These are phyloP conservation scores for Martes martes DNA, from an alignment of 2,113 vertebrate species.

Conservation along the genomic window DNA sequence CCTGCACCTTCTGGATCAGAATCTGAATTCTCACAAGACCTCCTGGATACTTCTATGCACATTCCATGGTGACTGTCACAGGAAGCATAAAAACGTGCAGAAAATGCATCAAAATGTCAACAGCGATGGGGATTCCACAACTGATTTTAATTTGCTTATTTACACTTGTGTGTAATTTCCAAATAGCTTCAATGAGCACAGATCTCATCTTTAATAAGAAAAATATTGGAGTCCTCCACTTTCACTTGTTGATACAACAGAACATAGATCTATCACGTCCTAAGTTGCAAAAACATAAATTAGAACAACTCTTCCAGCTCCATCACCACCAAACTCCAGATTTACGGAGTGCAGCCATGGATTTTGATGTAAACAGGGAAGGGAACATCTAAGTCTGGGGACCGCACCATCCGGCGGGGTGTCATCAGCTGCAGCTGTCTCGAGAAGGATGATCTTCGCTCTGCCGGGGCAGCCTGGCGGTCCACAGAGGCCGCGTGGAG, in stretches of 20 bases:
- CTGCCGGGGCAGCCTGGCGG: not conserved
- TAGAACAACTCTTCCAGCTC: not conserved
- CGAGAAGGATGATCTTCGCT: not conserved
- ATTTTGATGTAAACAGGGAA: not conserved
- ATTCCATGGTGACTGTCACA: accelerated
- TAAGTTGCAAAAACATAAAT: not conserved
- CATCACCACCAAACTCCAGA: not conserved
- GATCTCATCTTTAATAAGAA: not conserved
- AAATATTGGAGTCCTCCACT: not conserved
- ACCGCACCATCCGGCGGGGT: not conserved
- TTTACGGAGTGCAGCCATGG: accelerated
- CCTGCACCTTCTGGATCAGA: not conserved
- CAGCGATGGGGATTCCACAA: not conserved
- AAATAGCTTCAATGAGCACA: not conserved
- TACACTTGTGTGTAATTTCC: not conserved
- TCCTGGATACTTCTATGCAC: accelerated
- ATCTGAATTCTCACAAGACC: accelerated
- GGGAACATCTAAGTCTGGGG: not conserved
- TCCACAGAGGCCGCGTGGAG: accelerated
- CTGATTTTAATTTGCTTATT: not conserved
- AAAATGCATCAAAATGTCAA: not conserved
- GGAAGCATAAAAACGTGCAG: not conserved
- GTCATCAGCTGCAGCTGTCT: not conserved
- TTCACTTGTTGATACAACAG: not conserved
- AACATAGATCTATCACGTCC: not conserved